These are phyloP conservation scores for Geococcyx californianus DNA, from an alignment of 2,113 vertebrate species.

Conservation along the genomic window DNA sequence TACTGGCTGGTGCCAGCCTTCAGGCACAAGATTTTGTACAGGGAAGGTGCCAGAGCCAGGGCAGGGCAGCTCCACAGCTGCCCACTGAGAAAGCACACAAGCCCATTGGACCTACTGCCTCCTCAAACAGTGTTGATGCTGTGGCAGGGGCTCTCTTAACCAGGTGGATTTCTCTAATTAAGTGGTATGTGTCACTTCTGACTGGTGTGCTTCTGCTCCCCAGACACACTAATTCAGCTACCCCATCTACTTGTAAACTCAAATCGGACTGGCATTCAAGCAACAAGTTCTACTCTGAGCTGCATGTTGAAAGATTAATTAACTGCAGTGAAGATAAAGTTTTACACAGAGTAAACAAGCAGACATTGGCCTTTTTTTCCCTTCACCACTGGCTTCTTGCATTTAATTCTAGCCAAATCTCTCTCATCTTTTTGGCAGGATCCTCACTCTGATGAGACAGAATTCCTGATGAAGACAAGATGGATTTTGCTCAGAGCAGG, in stretches of 20 bases:
- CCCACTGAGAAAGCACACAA: neutral
- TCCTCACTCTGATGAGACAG: neutral
- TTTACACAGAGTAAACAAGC: neutral
- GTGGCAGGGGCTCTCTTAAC: neutral
- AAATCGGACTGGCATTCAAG: neutral
- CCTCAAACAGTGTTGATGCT: neutral
- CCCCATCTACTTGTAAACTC: neutral
- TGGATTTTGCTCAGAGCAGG: neutral
- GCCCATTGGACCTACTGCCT: accelerated
- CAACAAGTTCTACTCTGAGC: neutral
- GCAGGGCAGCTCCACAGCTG: neutral
- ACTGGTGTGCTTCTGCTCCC: neutral
- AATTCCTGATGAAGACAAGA: neutral
- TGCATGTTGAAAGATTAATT: neutral
- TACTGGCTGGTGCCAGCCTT: neutral
- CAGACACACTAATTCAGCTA: neutral
- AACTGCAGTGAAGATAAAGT: neutral
- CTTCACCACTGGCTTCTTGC: neutral
- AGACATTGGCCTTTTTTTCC: neutral
- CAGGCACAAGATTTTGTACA: accelerated
- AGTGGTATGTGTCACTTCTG: neutral
- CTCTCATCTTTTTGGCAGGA: neutral
- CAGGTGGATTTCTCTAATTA: neutral
- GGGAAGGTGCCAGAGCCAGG: neutral
- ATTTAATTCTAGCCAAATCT: neutral